phyloP scores from a whole-genome alignment of 2,888 invertebrate genomes.

The Neoscelio sp. region DNA sequence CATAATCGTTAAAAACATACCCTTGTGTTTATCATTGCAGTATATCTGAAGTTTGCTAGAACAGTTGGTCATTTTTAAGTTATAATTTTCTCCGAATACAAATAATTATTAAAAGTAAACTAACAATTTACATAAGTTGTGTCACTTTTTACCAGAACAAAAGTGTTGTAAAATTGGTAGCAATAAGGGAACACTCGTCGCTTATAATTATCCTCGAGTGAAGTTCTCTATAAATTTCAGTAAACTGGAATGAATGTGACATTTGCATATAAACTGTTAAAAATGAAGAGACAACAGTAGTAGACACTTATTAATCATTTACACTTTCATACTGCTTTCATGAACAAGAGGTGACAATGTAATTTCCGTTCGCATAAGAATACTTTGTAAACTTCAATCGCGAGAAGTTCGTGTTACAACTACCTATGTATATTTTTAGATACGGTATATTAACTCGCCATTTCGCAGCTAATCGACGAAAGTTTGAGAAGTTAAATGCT shows the following conservation, averaged over 20 bases:
- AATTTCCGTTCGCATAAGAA: constrained; percentile 5
- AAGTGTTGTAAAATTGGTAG: no score
- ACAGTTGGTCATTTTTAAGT: neutral
- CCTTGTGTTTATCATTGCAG: no score
- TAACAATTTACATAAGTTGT: neutral
- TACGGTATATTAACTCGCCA: constrained; percentile 53
- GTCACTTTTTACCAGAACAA: no score
- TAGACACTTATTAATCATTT: neutral
- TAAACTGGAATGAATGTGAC: no score
- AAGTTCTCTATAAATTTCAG: no score
- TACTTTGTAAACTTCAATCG: constrained; percentile 15
- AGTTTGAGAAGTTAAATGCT: constrained; percentile 37
- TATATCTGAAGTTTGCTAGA: no score
- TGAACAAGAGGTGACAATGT: constrained; percentile 16
- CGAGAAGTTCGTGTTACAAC: constrained; percentile 43
- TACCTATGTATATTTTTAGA: constrained; percentile 48
- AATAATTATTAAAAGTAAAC: neutral
- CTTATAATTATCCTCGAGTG: no score
- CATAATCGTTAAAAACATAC: no score
- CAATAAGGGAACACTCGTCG: no score
- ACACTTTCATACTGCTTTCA: neutral
- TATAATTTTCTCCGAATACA: neutral
- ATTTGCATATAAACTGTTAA: no score
- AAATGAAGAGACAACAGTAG: no score
- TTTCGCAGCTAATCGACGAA: constrained; percentile 53